Evolutionary conservation across 2,888 invertebrate genomes (phyloP).

Genomic region (Torymus aiolomorphi): DNA sequence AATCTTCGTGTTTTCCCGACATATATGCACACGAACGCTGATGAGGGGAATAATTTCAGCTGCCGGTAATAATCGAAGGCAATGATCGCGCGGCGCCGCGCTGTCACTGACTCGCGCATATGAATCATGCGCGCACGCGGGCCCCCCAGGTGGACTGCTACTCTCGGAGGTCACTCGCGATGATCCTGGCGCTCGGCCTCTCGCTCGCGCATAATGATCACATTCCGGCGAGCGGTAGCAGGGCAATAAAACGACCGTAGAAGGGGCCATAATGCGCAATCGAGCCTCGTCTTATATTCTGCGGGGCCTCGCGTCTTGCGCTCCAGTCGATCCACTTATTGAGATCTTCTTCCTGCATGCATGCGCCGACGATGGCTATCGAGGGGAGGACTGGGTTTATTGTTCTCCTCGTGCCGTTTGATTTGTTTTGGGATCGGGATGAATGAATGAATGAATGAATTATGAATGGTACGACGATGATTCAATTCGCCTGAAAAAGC

Average conservation of each 20-base stretch:
- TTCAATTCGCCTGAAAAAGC: slow-evolving; percentile 9
- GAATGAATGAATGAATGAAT: slow-evolving; percentile 25
- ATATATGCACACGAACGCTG: no score
- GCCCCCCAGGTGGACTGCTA: slow-evolving; percentile 49
- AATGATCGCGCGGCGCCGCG: neutral
- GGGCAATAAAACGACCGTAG: neutral
- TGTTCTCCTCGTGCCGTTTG: neutral
- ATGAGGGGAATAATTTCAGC: slow-evolving; percentile 30
- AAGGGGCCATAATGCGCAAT: neutral
- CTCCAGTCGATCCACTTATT: slow-evolving; percentile 42
- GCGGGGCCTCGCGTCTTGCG: neutral
- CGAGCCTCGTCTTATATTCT: neutral
- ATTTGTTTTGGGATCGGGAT: neutral
- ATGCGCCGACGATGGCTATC: neutral
- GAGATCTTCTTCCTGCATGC: slow-evolving; percentile 21
- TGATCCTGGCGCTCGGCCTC: slow-evolving; percentile 12
- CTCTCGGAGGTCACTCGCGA: slow-evolving; percentile 42
- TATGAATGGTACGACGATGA: slow-evolving; percentile 6
- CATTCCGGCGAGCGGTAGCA: neutral
- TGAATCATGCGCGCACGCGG: slow-evolving; percentile 7
- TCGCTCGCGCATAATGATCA: slow-evolving; percentile 20
- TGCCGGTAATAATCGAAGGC: slow-evolving; percentile 31
- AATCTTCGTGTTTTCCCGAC: no score
- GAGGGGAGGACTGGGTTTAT: neutral
- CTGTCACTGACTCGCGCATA: slow-evolving; percentile 1